Conservation (phyloP, 2,888 invertebrate genomes). For the Listrodromus nycthemerus region DNA sequence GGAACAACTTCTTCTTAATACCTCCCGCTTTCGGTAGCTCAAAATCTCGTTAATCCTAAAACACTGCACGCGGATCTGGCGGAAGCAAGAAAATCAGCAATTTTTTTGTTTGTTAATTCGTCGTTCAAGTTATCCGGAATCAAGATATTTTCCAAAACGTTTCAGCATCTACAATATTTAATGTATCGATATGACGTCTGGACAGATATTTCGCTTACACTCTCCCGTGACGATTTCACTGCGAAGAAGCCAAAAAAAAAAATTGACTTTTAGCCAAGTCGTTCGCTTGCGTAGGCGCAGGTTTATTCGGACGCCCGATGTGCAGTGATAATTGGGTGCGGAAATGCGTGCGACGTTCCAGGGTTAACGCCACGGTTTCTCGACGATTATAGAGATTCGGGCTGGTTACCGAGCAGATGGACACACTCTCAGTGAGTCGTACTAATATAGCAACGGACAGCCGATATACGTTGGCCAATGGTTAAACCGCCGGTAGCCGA, state of each 20-base stretch:
- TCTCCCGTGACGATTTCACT: not conserved
- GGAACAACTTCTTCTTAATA: not conserved
- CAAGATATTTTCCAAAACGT: not conserved
- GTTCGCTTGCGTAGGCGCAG: not conserved
- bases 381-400: not conserved
- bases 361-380: not conserved
- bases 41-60: not conserved
- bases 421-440: not conserved
- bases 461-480: conserved; percentile 32
- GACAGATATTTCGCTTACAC: not conserved
- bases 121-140: too few relatives aligned
- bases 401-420: not conserved
- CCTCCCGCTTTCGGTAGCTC: too few relatives aligned
- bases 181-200: too few relatives aligned
- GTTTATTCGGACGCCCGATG: not conserved
- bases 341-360: not conserved
- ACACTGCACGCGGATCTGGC: not conserved
- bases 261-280: not conserved
- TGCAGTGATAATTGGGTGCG: not conserved
- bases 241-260: not conserved
- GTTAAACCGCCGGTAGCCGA: conserved; percentile 51
- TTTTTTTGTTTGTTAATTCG: not conserved
- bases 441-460: conserved; percentile 25
- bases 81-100: not conserved
- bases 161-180: not conserved